Percentiles rank a stretch among this genome's conserved stretches.
phyloP scores from a whole-genome alignment of 2,888 invertebrate species.

The Ornithoptera priamus region DNA sequence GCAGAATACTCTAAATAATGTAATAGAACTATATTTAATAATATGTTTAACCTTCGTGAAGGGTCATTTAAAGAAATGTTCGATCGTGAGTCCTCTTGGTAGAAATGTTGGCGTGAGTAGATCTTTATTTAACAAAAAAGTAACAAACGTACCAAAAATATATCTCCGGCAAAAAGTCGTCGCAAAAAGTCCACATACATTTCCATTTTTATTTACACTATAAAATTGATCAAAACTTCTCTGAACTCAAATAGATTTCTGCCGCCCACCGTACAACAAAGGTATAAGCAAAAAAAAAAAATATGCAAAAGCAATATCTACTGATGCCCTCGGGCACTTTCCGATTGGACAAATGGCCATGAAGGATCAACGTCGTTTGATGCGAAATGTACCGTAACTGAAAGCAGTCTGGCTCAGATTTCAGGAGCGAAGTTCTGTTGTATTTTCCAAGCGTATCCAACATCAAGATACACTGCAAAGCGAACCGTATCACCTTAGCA shows the following conservation, averaged over 20 bases:
- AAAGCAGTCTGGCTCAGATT: background rate
- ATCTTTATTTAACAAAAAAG: too few species aligned
- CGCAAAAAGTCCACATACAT: slow-evolving; percentile 5
- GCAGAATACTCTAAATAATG: too few species aligned
- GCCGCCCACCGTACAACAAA: slow-evolving; percentile 48
- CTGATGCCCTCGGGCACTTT: slow-evolving; percentile 52
- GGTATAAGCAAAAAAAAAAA: slow-evolving; percentile 52
- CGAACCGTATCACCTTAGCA: slow-evolving; percentile 13
- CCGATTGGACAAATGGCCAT: slow-evolving; percentile 43
- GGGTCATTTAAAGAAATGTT: too few species aligned
- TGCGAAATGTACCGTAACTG: slow-evolving; percentile 31
- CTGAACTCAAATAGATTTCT: slow-evolving; percentile 45
- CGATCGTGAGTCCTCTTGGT: too few species aligned
- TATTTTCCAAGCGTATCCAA: slow-evolving; percentile 21
- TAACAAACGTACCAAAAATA: too few species aligned
- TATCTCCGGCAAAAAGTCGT: background rate
- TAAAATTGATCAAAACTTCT: slow-evolving; percentile 40
- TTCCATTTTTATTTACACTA: slow-evolving; percentile 27
- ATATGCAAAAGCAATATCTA: slow-evolving; percentile 56
- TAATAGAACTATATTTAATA: too few species aligned
- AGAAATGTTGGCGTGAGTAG: too few species aligned
- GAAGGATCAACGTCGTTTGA: slow-evolving; percentile 34
- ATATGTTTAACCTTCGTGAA: too few species aligned
- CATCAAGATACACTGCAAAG: slow-evolving; percentile 20
- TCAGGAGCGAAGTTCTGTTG: background rate